Evolutionary conservation across 2,797 vertebrate genomes (phyloP).

Genomic region (Natrix natrix): DNA sequence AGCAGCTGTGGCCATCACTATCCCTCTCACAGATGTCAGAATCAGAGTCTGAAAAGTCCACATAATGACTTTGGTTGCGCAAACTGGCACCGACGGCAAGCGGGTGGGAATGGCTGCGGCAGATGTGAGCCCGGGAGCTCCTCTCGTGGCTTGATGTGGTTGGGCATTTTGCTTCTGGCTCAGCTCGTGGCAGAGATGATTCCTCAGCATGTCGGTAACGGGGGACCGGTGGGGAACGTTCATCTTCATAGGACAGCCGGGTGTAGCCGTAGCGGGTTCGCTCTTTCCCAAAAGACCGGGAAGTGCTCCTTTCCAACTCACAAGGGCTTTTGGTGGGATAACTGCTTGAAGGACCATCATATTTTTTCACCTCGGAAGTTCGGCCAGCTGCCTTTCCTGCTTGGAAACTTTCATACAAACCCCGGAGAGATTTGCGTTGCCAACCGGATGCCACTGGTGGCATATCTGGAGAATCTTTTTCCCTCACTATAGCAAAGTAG

Average conservation of each 20-base stretch:
- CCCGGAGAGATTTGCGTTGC: constrained; percentile 52
- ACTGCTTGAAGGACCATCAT: constrained; percentile 71
- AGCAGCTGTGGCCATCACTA: constrained; percentile 64
- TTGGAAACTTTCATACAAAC: constrained; percentile 54
- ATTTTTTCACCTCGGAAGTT: constrained; percentile 71
- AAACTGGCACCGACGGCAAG: constrained; percentile 50
- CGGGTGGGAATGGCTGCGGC: constrained; percentile 46
- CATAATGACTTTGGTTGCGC: constrained; percentile 62
- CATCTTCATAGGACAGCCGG: constrained; percentile 69
- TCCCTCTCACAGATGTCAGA: constrained; percentile 67
- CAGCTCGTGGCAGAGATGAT: constrained; percentile 6
- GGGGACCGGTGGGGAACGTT: constrained; percentile 62
- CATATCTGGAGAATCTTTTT: constrained; percentile 63
- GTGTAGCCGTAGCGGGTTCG: constrained; percentile 47
- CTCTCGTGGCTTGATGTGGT: neutral
- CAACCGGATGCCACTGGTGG: constrained; percentile 40
- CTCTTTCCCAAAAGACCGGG: constrained; percentile 35
- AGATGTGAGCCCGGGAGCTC: constrained; percentile 42
- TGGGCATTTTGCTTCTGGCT: constrained; percentile 21
- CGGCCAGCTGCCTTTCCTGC: constrained; percentile 44
- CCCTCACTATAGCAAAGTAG: constrained; percentile 86
- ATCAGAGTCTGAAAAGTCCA: constrained; percentile 70
- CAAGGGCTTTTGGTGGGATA: constrained; percentile 71
- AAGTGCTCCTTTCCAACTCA: constrained; percentile 44
- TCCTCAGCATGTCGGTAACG: constrained; percentile 43